These are phyloP conservation scores for Edolisoma coerulescens DNA, from an alignment of 2,113 vertebrate genomes.

Conservation along the genomic window DNA sequence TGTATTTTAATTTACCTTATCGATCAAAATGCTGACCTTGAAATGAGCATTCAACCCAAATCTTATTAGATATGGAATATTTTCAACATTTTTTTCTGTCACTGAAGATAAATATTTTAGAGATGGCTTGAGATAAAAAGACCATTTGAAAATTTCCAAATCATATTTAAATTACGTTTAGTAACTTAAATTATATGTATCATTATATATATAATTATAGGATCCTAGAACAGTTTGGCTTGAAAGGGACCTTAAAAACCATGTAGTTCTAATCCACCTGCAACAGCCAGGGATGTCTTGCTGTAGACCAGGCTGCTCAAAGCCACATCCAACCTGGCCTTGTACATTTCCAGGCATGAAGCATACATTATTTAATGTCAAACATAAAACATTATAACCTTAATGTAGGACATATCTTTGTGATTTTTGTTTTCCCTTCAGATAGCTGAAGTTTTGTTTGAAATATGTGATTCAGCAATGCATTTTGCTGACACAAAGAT, in stretches of 20 bases:
- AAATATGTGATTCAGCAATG: neutral
- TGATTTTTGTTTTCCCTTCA: neutral
- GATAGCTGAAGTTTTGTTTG: neutral
- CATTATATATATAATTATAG: neutral
- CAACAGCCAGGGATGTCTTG: neutral
- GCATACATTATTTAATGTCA: neutral
- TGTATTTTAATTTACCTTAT: neutral
- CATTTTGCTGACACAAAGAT: neutral
- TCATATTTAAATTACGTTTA: neutral
- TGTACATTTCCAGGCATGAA: neutral
- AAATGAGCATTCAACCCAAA: neutral
- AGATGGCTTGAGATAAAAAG: neutral
- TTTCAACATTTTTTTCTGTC: neutral
- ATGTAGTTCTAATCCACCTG: neutral
- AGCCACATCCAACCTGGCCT: neutral
- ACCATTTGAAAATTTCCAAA: neutral
- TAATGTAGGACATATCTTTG: neutral
- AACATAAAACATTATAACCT: neutral
- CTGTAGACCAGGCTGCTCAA: neutral
- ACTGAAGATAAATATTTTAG: neutral
- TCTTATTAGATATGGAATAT: neutral
- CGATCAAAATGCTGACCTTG: neutral
- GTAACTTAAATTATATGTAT: neutral
- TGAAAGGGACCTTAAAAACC: neutral
- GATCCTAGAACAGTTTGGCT: neutral